These are phyloP conservation scores for Gymnoscopelus microlampas DNA, from an alignment of 2,797 vertebrate genomes.

Conservation along the genomic window DNA sequence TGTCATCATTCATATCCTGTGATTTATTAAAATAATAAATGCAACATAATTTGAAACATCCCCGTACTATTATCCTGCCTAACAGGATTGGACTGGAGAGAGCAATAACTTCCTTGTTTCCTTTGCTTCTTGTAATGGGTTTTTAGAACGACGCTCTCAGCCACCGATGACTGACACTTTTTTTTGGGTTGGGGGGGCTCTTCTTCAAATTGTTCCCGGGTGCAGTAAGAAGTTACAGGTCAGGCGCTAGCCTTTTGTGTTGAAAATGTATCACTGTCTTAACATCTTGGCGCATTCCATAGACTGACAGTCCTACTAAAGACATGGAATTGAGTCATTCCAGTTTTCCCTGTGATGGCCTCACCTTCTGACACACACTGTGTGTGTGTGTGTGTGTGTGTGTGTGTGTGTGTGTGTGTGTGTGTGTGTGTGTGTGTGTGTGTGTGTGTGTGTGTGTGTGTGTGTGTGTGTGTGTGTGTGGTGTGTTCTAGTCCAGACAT, in stretches of 20 bases:
- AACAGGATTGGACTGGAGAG: not conserved
- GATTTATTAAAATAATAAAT: not conserved
- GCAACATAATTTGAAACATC: no score
- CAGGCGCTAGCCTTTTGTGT: not conserved
- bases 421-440: conserved; percentile 3
- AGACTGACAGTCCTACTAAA: not conserved
- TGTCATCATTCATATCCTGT: conserved; percentile 3
- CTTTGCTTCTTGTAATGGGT: no score
- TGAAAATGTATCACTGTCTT: not conserved
- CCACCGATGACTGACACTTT: not conserved
- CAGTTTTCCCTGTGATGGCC: conserved; percentile 27
- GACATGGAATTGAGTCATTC: conserved; percentile 28
- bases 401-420: conserved; percentile 8
- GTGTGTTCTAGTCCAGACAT: conserved; percentile 52
- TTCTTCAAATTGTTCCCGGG: not conserved
- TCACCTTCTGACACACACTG: conserved; percentile 24
- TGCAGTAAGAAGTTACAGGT: not conserved
- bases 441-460: not conserved
- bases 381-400: not conserved
- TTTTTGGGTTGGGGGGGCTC: not conserved
- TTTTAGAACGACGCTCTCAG: conserved; percentile 12
- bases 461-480: conserved; percentile 24
- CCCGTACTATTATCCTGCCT: no score
- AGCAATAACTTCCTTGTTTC: not conserved
- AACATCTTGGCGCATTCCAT: not conserved